Conservation (phyloP, 2,888 invertebrate species). For the Tachystola acroxantha region DNA sequence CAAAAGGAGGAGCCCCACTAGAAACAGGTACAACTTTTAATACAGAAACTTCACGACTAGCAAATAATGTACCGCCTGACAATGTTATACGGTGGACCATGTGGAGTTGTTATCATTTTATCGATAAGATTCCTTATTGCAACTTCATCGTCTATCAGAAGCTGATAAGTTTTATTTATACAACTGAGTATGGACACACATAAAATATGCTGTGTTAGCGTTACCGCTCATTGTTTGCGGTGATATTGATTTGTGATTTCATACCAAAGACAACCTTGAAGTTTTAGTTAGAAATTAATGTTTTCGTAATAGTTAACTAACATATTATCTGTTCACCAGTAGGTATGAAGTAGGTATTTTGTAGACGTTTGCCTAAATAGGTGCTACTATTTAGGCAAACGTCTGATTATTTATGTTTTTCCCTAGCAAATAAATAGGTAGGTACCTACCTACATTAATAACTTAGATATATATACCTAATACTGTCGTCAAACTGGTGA, state of each 20-base stretch:
- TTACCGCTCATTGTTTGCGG: neutral
- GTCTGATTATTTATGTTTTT: too few relatives aligned
- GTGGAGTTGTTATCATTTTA: neutral
- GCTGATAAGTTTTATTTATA: neutral
- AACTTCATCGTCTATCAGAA: neutral
- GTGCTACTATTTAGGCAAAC: too few relatives aligned
- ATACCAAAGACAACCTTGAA: neutral
- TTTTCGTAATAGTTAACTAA: too few relatives aligned
- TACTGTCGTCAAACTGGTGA: too few relatives aligned
- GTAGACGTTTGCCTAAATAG: too few relatives aligned
- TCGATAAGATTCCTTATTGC: neutral
- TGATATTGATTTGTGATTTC: neutral
- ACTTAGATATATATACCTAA: too few relatives aligned
- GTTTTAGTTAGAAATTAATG: too few relatives aligned
- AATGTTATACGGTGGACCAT: neutral
- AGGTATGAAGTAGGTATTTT: too few relatives aligned
- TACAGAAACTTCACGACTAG: neutral
- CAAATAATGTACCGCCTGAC: neutral
- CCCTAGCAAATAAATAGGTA: too few relatives aligned
- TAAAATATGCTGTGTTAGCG: neutral
- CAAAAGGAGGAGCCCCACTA: slow-evolving; percentile 36
- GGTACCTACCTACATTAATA: too few relatives aligned
- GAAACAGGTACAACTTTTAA: slow-evolving; percentile 36
- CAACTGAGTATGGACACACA: neutral
- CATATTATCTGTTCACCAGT: too few relatives aligned